A percentile compares a stretch with the other conserved stretches of the same genome.
These are phyloP conservation scores for Acrossocheilus fasciatus DNA, from an alignment of 2,797 vertebrate genomes.

Conservation along the genomic window DNA sequence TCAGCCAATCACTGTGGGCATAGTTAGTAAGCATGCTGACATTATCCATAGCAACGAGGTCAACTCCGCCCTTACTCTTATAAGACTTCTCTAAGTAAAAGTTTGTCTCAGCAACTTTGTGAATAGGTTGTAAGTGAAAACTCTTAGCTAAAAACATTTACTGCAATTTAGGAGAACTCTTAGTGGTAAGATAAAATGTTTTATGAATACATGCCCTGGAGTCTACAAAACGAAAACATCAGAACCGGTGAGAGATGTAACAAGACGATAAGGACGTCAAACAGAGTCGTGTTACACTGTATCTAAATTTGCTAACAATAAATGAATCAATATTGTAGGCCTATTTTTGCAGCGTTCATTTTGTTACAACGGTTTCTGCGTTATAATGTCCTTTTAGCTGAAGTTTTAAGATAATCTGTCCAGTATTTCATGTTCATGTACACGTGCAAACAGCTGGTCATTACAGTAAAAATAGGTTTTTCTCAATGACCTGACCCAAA, in stretches of 20 bases:
- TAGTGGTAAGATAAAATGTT: neutral
- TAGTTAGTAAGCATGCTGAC: no score
- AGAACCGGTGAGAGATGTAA: neutral
- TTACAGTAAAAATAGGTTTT: neutral
- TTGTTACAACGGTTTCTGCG: neutral
- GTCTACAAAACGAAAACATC: neutral
- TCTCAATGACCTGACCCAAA: neutral
- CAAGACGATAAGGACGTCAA: neutral
- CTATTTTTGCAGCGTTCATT: neutral
- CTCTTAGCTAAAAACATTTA: neutral
- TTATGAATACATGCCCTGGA: neutral
- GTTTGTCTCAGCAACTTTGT: neutral
- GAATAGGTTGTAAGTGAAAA: neutral
- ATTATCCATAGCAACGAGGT: no score
- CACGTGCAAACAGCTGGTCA: neutral
- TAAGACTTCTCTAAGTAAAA: no score
- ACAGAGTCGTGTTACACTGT: neutral
- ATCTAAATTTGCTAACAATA: neutral
- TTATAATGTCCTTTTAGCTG: neutral
- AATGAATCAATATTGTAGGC: neutral
- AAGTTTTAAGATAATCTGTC: neutral
- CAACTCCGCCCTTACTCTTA: no score
- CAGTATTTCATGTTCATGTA: neutral
- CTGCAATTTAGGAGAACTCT: neutral
- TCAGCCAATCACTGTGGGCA: no score